A percentile compares a stretch with the other conserved stretches of the same genome.
Evolutionary conservation across 1,140 invertebrate genomes (phyloP).

Genomic region (Macrocentrus cingulum): DNA sequence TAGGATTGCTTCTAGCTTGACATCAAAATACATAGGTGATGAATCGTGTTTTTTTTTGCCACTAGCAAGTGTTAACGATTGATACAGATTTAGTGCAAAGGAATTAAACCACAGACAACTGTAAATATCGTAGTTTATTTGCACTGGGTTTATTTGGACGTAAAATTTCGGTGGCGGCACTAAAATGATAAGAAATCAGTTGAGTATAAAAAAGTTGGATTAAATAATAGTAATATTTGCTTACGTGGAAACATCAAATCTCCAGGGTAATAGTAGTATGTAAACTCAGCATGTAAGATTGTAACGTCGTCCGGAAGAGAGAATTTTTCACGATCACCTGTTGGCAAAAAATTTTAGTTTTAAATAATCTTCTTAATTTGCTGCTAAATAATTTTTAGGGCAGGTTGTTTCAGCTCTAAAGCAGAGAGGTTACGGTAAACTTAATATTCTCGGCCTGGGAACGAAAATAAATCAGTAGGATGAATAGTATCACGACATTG

Average conservation of each 20-base stretch:
- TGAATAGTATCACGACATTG: too few relatives aligned
- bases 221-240: too few relatives aligned
- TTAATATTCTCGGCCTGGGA: too few relatives aligned
- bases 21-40: slow-evolving; percentile 72
- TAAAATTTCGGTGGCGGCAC: slow-evolving; percentile 92
- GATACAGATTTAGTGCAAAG: slow-evolving; percentile 85
- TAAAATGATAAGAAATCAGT: slow-evolving; percentile 50
- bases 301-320: slow-evolving; percentile 85
- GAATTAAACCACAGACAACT: slow-evolving; percentile 92
- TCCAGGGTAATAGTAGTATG: slow-evolving; percentile 95
- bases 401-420: too few relatives aligned
- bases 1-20: slow-evolving; percentile 87
- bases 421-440: too few relatives aligned
- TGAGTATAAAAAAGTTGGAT: slow-evolving; percentile 2
- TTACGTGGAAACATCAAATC: slow-evolving; percentile 90
- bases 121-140: slow-evolving; percentile 79
- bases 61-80: slow-evolving; percentile 62
- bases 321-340: slow-evolving; percentile 82
- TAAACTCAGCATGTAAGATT: slow-evolving; percentile 91
- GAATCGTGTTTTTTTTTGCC: slow-evolving; percentile 42
- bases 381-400: too few relatives aligned
- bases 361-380: neutral
- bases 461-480: too few relatives aligned
- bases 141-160: slow-evolving; percentile 85
- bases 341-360: slow-evolving; percentile 29